Base-by-base conservation (phyloP, 2,797 vertebrate species). In the Phoeniculus purpureus region DNA sequence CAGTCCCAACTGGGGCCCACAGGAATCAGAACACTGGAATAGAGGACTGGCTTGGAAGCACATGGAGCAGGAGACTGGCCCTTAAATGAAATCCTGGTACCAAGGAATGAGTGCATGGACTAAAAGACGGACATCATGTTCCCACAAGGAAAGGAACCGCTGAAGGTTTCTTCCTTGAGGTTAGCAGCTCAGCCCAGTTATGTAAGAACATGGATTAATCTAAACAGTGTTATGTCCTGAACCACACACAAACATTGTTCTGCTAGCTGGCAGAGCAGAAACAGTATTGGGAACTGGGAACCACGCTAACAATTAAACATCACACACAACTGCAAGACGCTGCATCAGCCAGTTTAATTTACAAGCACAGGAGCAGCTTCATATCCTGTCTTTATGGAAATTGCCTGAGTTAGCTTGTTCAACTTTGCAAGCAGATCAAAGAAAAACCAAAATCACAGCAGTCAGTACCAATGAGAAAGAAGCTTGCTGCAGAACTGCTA, bases 221-320 rank as follows among this genome's bases (percentile, higher is more conserved):
- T 20, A 37, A 72, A 45, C 37, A 55, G 0, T 12, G 15, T 27
- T 22, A 19, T 4, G 8, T 29, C 54, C 55, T 19, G 72, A 89
- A 23, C 15, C 17, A 29, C 0, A 0, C 2, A 5, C 31, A 54
- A 68, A 56, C 25, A 3, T 1, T 26, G 7, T 11, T n/a, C n/a
- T n/a, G 0, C 32, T 18, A 70, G 45, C 32, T 76, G 52, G 8
- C 29, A 21, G 6, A 79, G 25, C 15, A 37, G 25, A 58, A n/a
- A 12, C 1, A 26, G 4, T 4, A 51, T 4, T 25, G n/a, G 40
- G n/a, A 37, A 48, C 26, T 25, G n/a, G 40, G n/a, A 37, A 48
- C 26, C 2, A 0, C 12, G 4, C 1, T 50, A 72, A 43, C 56
- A 86, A 3, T 22, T 59, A 55, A 62, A 48, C 22, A 15, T 15